phyloP scores from a whole-genome alignment of 2,888 invertebrate species.

The Himalopsyche tibetana region DNA sequence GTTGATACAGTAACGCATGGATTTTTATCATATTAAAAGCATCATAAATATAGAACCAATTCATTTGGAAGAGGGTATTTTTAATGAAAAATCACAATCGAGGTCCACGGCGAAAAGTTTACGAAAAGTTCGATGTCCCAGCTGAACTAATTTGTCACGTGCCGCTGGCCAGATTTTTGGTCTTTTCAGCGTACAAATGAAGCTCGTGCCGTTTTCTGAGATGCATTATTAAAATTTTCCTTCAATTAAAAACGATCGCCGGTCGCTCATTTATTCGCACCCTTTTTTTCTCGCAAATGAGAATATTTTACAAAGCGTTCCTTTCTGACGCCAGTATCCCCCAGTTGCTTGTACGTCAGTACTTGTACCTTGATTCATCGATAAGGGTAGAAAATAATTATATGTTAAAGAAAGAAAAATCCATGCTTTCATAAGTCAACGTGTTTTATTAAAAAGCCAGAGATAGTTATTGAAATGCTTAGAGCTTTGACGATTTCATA shows the following conservation, averaged over 20 bases:
- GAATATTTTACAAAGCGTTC: conserved; percentile 56
- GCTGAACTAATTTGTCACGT: conserved; percentile 56
- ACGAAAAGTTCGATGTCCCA: conserved; percentile 32
- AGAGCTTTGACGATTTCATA: too few relatives aligned
- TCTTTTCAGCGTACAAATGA: conserved; percentile 42
- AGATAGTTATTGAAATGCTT: not conserved
- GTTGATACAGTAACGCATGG: not conserved
- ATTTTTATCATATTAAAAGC: conserved; percentile 18
- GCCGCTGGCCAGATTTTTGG: conserved; percentile 19
- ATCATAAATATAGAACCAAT: conserved; percentile 36
- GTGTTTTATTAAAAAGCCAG: conserved; percentile 39
- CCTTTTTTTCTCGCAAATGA: conserved; percentile 59
- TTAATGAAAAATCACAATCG: conserved; percentile 42
- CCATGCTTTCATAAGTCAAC: conserved; percentile 27
- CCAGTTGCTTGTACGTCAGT: conserved; percentile 17
- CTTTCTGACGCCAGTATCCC: conserved; percentile 40
- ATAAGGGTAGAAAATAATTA: conserved; percentile 59
- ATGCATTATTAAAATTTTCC: conserved; percentile 65
- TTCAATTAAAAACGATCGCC: conserved; percentile 64
- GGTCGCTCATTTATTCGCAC: conserved; percentile 59
- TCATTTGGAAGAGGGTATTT: conserved; percentile 24
- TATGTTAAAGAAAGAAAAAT: conserved; percentile 48
- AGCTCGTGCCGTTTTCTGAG: conserved; percentile 62
- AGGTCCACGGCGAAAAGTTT: conserved; percentile 13
- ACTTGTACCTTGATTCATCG: conserved; percentile 54